Percentiles rank a stretch among this genome's conserved stretches.
These are phyloP conservation scores for Parauchenoglanis ngamensis DNA, from an alignment of 2,797 vertebrate genomes.

Conservation along the genomic window DNA sequence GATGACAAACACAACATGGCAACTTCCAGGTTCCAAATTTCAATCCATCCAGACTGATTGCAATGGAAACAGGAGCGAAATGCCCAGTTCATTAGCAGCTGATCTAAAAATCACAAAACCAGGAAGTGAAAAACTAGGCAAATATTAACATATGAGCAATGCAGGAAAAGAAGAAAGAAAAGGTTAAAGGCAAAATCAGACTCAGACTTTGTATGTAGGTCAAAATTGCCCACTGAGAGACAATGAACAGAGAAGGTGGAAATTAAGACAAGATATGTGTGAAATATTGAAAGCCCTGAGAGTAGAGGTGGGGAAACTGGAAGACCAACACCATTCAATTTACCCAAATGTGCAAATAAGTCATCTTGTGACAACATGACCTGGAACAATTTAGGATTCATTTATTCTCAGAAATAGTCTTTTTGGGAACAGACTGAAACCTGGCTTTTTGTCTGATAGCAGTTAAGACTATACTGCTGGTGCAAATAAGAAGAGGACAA, in stretches of 20 bases:
- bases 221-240: not conserved
- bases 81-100: not conserved
- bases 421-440: not conserved
- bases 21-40: constrained; percentile 25
- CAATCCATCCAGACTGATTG: not conserved
- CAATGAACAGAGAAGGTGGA: not conserved
- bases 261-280: constrained; percentile 3
- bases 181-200: not conserved
- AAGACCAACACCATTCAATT: not conserved
- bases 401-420: not conserved
- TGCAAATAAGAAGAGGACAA: not conserved
- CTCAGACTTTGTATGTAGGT: not conserved
- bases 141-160: not conserved
- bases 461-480: not conserved
- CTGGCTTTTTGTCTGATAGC: not conserved
- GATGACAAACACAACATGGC: constrained; percentile 51
- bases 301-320: not conserved
- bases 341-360: constrained; percentile 9
- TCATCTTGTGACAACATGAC: not conserved
- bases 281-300: constrained; percentile 2
- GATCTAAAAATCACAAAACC: not conserved
- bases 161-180: not conserved
- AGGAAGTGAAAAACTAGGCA: not conserved
- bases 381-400: not conserved
- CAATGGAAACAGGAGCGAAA: not conserved